Base-by-base conservation (phyloP, 2,888 invertebrate genomes). In the Chrysomela aeneicollis region DNA sequence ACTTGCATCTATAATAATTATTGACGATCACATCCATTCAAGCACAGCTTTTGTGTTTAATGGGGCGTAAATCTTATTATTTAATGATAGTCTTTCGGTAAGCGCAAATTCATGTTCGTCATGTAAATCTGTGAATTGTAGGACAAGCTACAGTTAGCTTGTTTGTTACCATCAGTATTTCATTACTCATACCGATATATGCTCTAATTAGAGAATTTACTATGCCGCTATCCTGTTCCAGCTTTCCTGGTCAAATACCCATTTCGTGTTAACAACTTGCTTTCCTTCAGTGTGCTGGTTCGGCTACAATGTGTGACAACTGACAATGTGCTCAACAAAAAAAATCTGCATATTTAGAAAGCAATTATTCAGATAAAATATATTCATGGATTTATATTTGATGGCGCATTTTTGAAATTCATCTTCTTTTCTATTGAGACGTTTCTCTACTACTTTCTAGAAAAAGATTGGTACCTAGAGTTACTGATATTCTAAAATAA, bases 111-210 rank as follows among this genome's bases (percentile, higher is more conserved):
- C 59, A 47, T 63, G 63, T 63, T 53, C 47, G n/a, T 46, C 50
- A 59, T 59, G 58, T 63, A 53, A 59, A 54, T 59, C 32, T 53
- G 22, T 37, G 52, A 59, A 54, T 59, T 63, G 59, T 63, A 63
- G 63, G 54, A 59, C 59, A 50, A 54, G 52, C 59, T 59, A 63
- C 63, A 63, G 63, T 63, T 63, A 63, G 26, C 57, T 51, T 22
- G 53, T 61, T 47, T 8, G 35, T 42, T 17, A 18, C 30, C 19
- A 51, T 15, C 47, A 21, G 51, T 12, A 21, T 59, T 63, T 54
- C 59, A 59, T 59, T 63, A 63, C 53, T 22, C 55, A 26, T 42
- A 57, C 42, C 46, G 17, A 57, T 57, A 57, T 57, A 46, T 57
- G 55, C 55, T 46, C 55, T 57, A 46, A 57, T 57, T 57, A 46